Base-by-base conservation (phyloP, 1,140 invertebrate genomes). In the Spodoptera frugiperda region DNA sequence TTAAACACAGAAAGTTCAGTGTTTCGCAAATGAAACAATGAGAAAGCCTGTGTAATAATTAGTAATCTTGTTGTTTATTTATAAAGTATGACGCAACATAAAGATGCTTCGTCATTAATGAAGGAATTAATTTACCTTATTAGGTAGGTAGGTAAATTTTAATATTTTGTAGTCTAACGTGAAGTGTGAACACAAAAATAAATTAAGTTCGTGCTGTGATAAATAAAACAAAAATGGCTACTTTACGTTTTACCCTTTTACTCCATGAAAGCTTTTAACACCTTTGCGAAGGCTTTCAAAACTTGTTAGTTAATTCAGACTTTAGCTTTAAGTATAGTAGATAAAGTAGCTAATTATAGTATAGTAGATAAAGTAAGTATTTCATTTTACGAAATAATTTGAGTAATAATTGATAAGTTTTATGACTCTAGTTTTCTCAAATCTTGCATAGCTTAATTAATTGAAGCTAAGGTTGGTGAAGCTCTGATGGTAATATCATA, bases 191-290 rank as follows among this genome's bases (percentile, higher is more conserved):
- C 33, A 1, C 33, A 39, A 39, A 25, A 4, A 25, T 25, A 25
- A n/a, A 25, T 25, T 25, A 25, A 3, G 25, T 25, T 25, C 25
- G 33, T 1, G 33, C 33, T 39, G 5, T 39, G 8, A 4, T 39
- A 39, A 39, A 9, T 67, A 25, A 25, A 49, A 25, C 48, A 67
- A 49, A 17, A 12, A 63, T 61, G 14, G 25, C 30, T 61, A 9
- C 61, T 17, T 10, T 46, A 48, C 61, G 44, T 49, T n/a, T 25
- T 67, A 17, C 14, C 33, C 57, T 17, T 61, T 61, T 17, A 61
- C 11, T n/a, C 46, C 46, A 49, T 49, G 21, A 67, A 67, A 67
- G 63, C 63, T 67, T 67, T 49, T 49, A 67, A 67, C 63, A 21
- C 46, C 12, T 49, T 49, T n/a, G 11, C 33, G 3, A 15, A 61